A percentile compares a stretch with the other conserved stretches of the same genome.
These are phyloP conservation scores for Molanna angustata DNA, from an alignment of 2,888 invertebrate genomes.

Conservation along the genomic window DNA sequence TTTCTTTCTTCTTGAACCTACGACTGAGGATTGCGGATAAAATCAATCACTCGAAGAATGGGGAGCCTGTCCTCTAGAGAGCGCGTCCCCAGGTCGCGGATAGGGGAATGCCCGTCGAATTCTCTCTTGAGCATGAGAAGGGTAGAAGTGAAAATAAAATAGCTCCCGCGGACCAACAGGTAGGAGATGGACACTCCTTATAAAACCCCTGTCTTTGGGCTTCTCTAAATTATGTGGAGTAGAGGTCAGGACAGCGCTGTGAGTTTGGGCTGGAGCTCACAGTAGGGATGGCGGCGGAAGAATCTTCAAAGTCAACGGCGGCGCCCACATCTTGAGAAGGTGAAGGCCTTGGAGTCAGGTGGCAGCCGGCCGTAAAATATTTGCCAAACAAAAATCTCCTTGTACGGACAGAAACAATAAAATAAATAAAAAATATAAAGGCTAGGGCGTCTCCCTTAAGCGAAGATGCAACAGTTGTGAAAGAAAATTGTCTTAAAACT, in stretches of 20 bases:
- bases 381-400: slow-evolving; percentile 7
- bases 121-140: no score
- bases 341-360: slow-evolving; percentile 6
- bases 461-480: background rate
- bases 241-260: slow-evolving; percentile 7
- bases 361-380: slow-evolving; percentile 2
- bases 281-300: slow-evolving; percentile 5
- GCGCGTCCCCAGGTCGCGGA: no score
- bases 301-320: slow-evolving; percentile 1
- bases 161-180: slow-evolving; percentile 11
- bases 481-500: no score
- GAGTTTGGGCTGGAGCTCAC: slow-evolving; percentile 6
- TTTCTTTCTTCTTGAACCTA: no score
- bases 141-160: slow-evolving; percentile 1
- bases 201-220: slow-evolving; percentile 5
- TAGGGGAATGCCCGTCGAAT: no score
- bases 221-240: slow-evolving; percentile 3
- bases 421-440: background rate
- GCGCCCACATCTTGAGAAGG: slow-evolving; percentile 11
- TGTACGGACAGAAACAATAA: background rate
- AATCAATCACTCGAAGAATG: no score
- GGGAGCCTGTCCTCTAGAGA: no score
- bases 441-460: background rate
- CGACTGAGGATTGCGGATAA: no score
- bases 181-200: slow-evolving; percentile 7